Evolutionary conservation across 2,797 vertebrate species (phyloP), one percentile per base, ranked within the genome.

Genomic region (Hydrolagus colliei): DNA sequence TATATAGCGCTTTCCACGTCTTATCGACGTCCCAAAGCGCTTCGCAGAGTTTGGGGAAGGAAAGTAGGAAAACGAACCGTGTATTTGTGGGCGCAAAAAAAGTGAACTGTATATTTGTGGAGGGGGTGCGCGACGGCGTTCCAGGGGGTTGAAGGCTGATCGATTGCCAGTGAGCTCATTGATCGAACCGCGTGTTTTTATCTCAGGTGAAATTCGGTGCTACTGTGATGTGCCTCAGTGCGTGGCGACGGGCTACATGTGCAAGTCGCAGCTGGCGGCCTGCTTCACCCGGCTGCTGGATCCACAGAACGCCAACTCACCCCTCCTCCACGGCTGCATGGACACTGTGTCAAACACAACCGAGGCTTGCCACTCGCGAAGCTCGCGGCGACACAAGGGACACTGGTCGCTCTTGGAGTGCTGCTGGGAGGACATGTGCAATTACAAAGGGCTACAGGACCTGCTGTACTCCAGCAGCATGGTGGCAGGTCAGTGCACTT

Each of bases 341-440:
- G 97, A 99, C 91, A 95, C 96, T 85, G 79, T 95, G 16, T 89
- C 93, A 63, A 95, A 92, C 87, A 92, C 95, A 0, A 91, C 91
- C 1, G 96, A 97, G 16, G 85, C 94, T 85, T 99, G 98, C 93
- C 91, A 92, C 89, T 90, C 92, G 68, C 94, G 91, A 90, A 90
- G 88, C 62, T 79, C 89, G 4, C 95, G 95, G 71, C 91, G 92
- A 91, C 92, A 92, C 90, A 92, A 94, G 13, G 91, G 91, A 78
- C 91, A 91, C 71, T 2, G 90, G 77, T 93, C 92, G 88, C 92
- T 91, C 0, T 88, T 98, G 90, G 96, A 97, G 88, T 99, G 98
- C 89, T 99, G 98, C 92, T 96, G 98, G 14, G 97, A 99, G 86
- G 98, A 99, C 89, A 99, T 99, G 98, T 99, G 98, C 93, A 99